Conservation (phyloP, 2,797 vertebrate species). For the Lepilemur ruficaudatus region DNA sequence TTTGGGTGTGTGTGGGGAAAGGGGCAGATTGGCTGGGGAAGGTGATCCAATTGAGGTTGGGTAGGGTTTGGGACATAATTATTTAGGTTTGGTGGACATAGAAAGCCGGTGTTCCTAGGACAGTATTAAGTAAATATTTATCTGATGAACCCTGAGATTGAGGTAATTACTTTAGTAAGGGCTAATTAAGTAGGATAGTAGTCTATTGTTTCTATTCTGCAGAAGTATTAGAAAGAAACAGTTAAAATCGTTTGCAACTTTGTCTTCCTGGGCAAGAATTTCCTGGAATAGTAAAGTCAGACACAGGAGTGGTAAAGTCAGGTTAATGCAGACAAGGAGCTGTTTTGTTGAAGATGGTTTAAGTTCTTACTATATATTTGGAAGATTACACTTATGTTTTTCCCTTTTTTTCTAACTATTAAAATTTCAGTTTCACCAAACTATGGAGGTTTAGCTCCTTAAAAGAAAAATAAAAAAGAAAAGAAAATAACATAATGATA, state of each 20-base stretch:
- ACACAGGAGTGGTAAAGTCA: neutral
- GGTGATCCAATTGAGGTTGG: neutral
- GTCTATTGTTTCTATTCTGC: neutral
- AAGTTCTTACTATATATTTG: neutral
- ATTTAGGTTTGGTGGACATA: neutral
- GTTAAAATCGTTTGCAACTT: neutral
- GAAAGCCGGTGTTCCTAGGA: neutral
- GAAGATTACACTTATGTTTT: neutral
- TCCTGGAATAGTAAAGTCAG: neutral
- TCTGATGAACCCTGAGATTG: neutral
- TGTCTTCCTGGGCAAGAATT: neutral
- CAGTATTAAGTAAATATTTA: neutral
- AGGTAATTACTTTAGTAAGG: neutral
- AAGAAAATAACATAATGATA: neutral
- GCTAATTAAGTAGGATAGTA: neutral
- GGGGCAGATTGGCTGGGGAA: neutral
- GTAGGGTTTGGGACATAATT: neutral
- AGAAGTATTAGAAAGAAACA: neutral
- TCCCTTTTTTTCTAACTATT: neutral
- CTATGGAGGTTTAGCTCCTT: neutral
- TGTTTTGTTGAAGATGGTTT: neutral
- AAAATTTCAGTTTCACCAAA: neutral
- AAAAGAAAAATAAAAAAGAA: neutral
- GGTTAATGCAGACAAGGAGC: too few relatives aligned
- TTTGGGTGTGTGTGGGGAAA: too few relatives aligned